Evolutionary conservation across 2,113 vertebrate species (phyloP), one percentile per base, ranked within the genome.

Genomic region (Eulemur macaco): DNA sequence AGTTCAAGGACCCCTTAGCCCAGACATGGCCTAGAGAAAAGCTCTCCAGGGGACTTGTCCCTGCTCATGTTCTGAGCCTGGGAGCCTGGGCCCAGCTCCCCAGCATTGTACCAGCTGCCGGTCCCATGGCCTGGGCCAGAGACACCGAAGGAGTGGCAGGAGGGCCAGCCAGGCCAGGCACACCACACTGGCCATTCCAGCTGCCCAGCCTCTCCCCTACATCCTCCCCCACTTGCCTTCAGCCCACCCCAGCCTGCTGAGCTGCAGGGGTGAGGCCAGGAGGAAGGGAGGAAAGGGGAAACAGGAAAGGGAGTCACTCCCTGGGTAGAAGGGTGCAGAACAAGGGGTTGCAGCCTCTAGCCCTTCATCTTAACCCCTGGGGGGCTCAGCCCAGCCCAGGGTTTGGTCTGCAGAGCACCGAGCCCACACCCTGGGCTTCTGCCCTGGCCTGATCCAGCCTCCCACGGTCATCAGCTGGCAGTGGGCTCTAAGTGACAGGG

Each of bases 191-290:
- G 7, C 76, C 54, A 20, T 29, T 54, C 71, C 47, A 20, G 45
- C 66, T 5, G 39, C 64, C 31, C 29, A 25, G 27, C 18, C 20
- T 56, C 58, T 54, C 29, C 31, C 23, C 12, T 21, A 8, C 31
- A n/a, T 21, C 42, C 45, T 50, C 63, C 64, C 42, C 45, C 8
- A 5, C 68, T 42, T 13, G 18, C 13, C 68, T 27, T 71, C 52
- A 94, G 86, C 96, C 83, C 88, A 90, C 84, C 78, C 8, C 63
- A 80, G 78, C 77, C 93, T 94, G 64, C 12, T 6, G 56, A 80
- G 64, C 96, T 84, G 8, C 1, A 82, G 1, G 39, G 68, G 37
- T 60, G 87, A 89, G 92, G 86, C 78, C 84, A 92, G 97, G 78
- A 76, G 50, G 69, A 54, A 10, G 3, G 4, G 15, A 20, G 56